Evolutionary conservation across 2,797 vertebrate species (phyloP), one percentile per base, ranked within the genome.

Genomic region (Menidia menidia): DNA sequence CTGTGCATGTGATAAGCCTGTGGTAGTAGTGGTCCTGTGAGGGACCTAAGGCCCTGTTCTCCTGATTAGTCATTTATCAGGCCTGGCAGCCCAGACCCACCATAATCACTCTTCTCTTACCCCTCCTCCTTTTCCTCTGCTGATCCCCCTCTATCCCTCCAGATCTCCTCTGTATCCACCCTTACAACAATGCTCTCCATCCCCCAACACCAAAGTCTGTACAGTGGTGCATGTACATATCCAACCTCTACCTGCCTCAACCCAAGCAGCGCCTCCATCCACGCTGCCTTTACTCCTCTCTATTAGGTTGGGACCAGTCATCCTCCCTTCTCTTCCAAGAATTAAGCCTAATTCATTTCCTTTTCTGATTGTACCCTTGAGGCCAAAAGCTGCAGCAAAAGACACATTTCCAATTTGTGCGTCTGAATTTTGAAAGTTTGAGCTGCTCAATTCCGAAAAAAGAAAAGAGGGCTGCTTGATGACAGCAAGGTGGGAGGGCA

Each of bases 31-130:
- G 93, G 95, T 96, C 96, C 96, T 96, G 95, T 94, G 97, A 97
- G 96, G 94, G 89, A 92, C 93, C 75, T 87, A 91, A 85, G 95
- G 95, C 95, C 96, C 95, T 94, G 87, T 94, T 90, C 93, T 92
- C 95, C 96, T 98, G 96, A 98, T 98, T 97, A 98, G 95, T 96
- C 96, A 99, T 99, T 98, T 97, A 99, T 99, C 97, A 98, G 96
- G 96, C 95, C 96, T 97, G 97, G 96, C 97, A 98, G 96, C 95
- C 93, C 90, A 93, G 94, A 95, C 95, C 96, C 95, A 95, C 96
- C 95, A 96, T 97, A 98, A 99, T 98, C 97, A 98, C 96, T 98
- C 96, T 97, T 97, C 94, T 94, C 94, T 86, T 95, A 77, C 78
- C 88, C 87, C 89, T 85, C 84, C 86, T 87, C 80, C 88, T 88